Base-by-base conservation (phyloP, 2,888 invertebrate species). In the Bombylius major region DNA sequence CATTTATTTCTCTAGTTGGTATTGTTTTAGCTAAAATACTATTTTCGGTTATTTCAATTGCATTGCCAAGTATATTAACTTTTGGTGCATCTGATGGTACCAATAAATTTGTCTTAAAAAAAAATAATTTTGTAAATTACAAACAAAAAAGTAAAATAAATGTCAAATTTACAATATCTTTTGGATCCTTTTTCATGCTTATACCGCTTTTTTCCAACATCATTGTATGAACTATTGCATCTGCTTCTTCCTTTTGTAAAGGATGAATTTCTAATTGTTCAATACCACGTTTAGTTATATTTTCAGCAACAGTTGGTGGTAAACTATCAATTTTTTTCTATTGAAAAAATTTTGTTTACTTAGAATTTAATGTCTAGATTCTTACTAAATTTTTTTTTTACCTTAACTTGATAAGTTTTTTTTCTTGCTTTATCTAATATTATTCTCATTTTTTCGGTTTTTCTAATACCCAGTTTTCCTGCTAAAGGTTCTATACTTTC, bases 1-100 rank as follows among this genome's bases (percentile, higher is more conserved):
- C 47, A 47, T 56, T 59, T 7, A 59, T 55, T 31, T 55, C 57
- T 44, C 39, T 44, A 3, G 53, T 50, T 36, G 59, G 59, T n/a
- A 59, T 49, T 23, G 49, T n/a, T 12, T 50, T 48, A 8, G 55
- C 39, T 13, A 59, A 51, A 1, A 59, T 45, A 7, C 58, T 55
- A 42, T 53, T 50, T 4, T 49, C 53, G 1, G 49, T 12, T 3
- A 48, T 45, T n/a, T 59, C 59, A 5, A 56, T 23, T 4, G 55
- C 57, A 36, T 54, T 59, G 5, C 59, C 57, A 2, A 55, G 48
- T 4, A 55, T 33, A 13, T 44, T 11, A 31, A 59, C 23, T 33
- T 49, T 57, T 5, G 57, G 57, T n/a, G 44, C 55, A 55, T 57
- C 51, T 1, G 59, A 54, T 44, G 57, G 55, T 12, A 55, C 36